These are phyloP conservation scores for Carcharodon carcharias DNA, from an alignment of 2,797 vertebrate genomes.

Conservation along the genomic window DNA sequence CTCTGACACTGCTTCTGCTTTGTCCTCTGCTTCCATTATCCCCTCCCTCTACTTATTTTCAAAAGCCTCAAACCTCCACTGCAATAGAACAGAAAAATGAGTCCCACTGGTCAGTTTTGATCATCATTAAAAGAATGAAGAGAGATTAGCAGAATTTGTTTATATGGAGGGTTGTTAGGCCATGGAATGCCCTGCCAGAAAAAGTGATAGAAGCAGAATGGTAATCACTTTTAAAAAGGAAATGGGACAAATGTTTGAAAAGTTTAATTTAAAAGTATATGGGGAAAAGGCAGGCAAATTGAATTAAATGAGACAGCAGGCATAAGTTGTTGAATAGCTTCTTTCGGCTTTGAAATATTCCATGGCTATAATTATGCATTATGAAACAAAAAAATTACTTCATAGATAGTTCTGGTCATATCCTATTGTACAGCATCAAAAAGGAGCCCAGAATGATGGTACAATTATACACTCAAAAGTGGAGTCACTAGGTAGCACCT, in stretches of 20 bases:
- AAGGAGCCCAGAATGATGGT: not conserved
- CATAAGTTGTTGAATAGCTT: no score
- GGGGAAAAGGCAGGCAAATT: not conserved
- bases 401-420: not conserved
- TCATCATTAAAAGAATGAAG: not conserved
- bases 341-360: not conserved
- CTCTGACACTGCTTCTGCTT: not conserved
- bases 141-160: not conserved
- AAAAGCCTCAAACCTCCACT: not conserved
- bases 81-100: no score
- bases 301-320: not conserved
- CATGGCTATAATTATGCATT: not conserved
- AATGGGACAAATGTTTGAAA: not conserved
- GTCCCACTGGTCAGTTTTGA: no score
- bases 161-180: not conserved
- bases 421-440: not conserved
- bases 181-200: not conserved
- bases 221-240: not conserved
- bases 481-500: not conserved
- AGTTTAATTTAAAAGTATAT: not conserved
- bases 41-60: not conserved
- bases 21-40: not conserved
- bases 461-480: not conserved
- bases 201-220: not conserved
- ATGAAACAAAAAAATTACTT: not conserved